Base-by-base conservation (phyloP, 2,888 invertebrate species). In the Rhingia campestris region DNA sequence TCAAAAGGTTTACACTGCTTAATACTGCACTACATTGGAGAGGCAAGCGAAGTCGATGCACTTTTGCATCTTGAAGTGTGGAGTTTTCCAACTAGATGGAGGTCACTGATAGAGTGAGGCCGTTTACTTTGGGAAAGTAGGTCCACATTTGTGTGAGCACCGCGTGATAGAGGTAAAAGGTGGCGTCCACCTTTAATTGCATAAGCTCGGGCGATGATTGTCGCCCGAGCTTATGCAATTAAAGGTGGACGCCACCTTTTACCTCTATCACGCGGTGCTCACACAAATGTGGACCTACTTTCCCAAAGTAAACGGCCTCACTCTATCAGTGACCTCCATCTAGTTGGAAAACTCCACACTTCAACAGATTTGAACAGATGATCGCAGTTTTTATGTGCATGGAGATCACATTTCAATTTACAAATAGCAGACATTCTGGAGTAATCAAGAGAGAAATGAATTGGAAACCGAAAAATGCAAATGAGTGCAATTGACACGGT, bases 401-500 rank as follows among this genome's bases (percentile, higher is more conserved):
- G 22, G 6, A 30, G 6, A 33, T 53, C 22, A 43, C 14, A 53
- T 61, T 22, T 54, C 51, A 37, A 54, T 6, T 3, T 43, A 12
- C 22, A 39, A 9, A 30, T 4, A 43, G 49, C 41, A 12, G 9
- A 30, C 45, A 63, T 70, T 35, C 51, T 49, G 45, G 51, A 37
- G 30, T 14, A 14, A 30, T 6, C 22, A 7, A 7, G 22, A 6
- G 12, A 3, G 22, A 32, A 49, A 54, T 12, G 45, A 54, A 56
- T 47, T 63, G n/a, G 49, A 14, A 51, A 51, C 51, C 49, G 73
- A 61, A 54, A 9, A 59, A 63, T 79, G 67, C 41, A 73, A 82
- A 64, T 74, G 37, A 58, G 54, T 54, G 70, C 63, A 81, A 66
- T 69, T 81, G 39, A 64, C 22, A 22, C n/a, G 63, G 63, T 51